phyloP scores from a whole-genome alignment of 2,888 invertebrate genomes.

The Caenorhabditis drosophilae region DNA sequence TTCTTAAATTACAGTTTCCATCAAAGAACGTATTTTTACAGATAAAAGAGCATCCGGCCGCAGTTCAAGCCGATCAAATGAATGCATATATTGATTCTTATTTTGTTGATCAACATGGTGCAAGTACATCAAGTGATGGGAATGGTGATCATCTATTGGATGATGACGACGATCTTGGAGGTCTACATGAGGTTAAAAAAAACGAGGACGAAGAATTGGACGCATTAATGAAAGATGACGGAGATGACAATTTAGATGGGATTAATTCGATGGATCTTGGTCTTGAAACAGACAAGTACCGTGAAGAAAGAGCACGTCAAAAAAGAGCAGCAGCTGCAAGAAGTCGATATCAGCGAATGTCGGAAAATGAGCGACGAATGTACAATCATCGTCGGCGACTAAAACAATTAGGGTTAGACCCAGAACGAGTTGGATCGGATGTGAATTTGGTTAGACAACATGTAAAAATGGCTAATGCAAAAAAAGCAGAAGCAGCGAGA shows the following conservation, averaged over 20 bases:
- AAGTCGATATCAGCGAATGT: conserved; percentile 61
- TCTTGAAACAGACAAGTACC: conserved; percentile 6
- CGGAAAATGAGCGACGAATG: conserved; percentile 37
- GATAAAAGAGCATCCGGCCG: conserved; percentile 36
- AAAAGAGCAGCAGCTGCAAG: conserved; percentile 63
- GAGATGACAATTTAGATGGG: conserved; percentile 16
- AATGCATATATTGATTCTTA: conserved; percentile 33
- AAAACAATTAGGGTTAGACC: conserved; percentile 42
- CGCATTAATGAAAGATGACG: conserved; percentile 6
- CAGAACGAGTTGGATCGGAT: conserved; percentile 21
- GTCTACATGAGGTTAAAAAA: neutral
- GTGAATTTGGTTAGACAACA: conserved; percentile 53
- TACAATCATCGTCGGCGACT: conserved; percentile 50
- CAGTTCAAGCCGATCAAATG: conserved; percentile 34
- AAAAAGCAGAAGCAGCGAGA: conserved; percentile 55
- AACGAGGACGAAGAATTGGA: conserved; percentile 12
- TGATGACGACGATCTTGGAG: neutral
- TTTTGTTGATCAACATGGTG: conserved; percentile 4
- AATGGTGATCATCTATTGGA: neutral
- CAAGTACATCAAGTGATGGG: neutral
- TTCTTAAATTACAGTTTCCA: no score
- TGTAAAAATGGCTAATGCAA: conserved; percentile 56
- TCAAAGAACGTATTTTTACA: no score
- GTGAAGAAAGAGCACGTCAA: conserved; percentile 14
- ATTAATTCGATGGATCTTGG: conserved; percentile 9